Base-by-base conservation (phyloP, 1,140 invertebrate genomes). In the Mylabris phalerata region DNA sequence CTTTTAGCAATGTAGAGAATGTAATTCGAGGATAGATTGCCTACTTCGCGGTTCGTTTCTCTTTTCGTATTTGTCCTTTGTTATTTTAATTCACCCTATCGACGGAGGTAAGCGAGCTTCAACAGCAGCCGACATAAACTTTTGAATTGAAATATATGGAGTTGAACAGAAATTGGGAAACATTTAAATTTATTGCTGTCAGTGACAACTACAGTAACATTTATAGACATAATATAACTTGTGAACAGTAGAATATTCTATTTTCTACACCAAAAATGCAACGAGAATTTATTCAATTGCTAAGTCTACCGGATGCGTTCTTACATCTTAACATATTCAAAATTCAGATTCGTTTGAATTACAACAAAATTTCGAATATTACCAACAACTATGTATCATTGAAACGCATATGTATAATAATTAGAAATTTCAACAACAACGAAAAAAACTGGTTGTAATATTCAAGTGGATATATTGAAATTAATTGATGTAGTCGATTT, bases 1-100 rank as follows among this genome's bases (percentile, higher is more conserved):
- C 32, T 32, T 32, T 32, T 32, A 5, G 32, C 32, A 32, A 5
- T 32, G 7, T 7, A 32, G 4, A 5, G 7, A 5, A 7, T 32
- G 7, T 32, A 32, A 32, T 32, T 32, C 32, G 7, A 32, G 32
- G 32, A 49, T 55, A 63, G 61, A 65, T 65, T 60, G 60, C 61
- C 61, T 63, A 59, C 63, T 65, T 65, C 61, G 60, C 61, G 63
- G 63, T 65, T 63, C 63, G 63, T 63, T 65, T 65, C 60, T 65
- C 61, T 54, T 60, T 13, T 46, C 41, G 50, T 56, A 48, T 46
- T 60, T 57, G 32, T 58, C 63, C 55, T 65, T 65, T 65, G 63
- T 65, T 65, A 65, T 65, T 65, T 65, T 65, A 65, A 65, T 65
- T 63, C 61, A 57, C 52, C 40, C 55, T 60, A 52, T 59, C 59